Evolutionary conservation across 2,113 vertebrate species (phyloP).

Genomic region (Leiothrix lutea): DNA sequence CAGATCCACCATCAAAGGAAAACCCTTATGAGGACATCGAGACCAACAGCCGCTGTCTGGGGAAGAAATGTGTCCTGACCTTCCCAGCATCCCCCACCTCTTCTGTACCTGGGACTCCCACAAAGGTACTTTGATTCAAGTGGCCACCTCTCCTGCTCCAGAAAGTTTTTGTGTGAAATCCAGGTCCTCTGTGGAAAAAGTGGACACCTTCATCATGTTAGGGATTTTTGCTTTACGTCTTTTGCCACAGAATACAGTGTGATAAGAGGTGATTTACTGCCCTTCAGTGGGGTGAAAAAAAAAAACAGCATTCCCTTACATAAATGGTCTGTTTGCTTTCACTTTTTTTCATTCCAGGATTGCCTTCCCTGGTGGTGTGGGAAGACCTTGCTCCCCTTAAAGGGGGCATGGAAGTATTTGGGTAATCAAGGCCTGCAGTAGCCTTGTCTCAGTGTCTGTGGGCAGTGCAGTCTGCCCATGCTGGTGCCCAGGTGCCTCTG

Average conservation of each 20-base stretch:
- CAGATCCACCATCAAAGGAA: slow-evolving; percentile 93
- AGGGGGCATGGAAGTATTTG: neutral
- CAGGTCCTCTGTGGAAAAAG: neutral
- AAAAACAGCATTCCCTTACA: neutral
- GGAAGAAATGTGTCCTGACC: slow-evolving; percentile 85
- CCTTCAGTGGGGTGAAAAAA: neutral
- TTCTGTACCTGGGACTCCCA: slow-evolving; percentile 81
- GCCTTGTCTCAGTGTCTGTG: neutral
- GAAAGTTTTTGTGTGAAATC: neutral
- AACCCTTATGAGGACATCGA: slow-evolving; percentile 98
- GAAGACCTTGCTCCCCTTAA: neutral
- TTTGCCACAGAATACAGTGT: neutral
- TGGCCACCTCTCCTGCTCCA: neutral
- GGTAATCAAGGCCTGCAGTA: neutral
- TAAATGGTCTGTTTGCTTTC: neutral
- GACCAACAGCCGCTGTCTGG: slow-evolving; percentile 85
- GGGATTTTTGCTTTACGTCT: neutral
- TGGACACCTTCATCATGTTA: neutral
- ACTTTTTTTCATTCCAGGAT: neutral
- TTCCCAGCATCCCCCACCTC: slow-evolving; percentile 80
- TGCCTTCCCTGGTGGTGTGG: neutral
- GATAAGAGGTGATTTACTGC: neutral
- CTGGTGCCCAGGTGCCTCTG: neutral
- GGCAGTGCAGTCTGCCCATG: neutral
- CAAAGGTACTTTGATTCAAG: slow-evolving; percentile 81